Evolutionary conservation across 2,797 vertebrate species (phyloP).

Genomic region (Epinephelus coioides): DNA sequence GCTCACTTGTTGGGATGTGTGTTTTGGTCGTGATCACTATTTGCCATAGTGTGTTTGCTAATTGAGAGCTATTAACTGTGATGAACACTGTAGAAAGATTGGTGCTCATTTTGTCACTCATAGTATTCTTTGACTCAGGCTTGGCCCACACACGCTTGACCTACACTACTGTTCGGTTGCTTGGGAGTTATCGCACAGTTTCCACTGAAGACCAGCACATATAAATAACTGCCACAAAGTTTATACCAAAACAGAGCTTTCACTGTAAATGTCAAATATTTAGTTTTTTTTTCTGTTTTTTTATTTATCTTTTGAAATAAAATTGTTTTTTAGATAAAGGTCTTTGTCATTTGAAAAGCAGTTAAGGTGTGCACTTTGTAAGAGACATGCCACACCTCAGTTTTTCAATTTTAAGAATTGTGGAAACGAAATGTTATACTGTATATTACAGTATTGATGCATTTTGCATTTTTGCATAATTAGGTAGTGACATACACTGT

Average conservation of each 20-base stretch:
- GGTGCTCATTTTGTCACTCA: conserved; percentile 76
- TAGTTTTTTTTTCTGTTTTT: conserved; percentile 53
- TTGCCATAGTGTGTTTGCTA: conserved; percentile 63
- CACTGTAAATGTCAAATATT: conserved; percentile 66
- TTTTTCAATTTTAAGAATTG: conserved; percentile 51
- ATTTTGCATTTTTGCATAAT: conserved; percentile 49
- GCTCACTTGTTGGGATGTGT: conserved; percentile 66
- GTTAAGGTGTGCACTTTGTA: conserved; percentile 40
- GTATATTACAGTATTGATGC: conserved; percentile 74
- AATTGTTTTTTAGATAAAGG: conserved; percentile 75
- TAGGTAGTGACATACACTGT: conserved; percentile 28
- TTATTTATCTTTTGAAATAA: conserved; percentile 85
- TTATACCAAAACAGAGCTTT: conserved; percentile 46
- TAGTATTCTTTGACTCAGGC: conserved; percentile 62
- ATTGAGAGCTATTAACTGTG: conserved; percentile 67
- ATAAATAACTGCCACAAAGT: conserved; percentile 72
- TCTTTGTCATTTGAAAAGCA: conserved; percentile 69
- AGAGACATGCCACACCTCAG: conserved; percentile 18
- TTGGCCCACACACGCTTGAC: conserved; percentile 29
- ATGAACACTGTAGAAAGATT: conserved; percentile 73
- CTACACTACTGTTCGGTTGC: conserved; percentile 68
- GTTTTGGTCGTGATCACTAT: conserved; percentile 61
- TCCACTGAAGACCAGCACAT: conserved; percentile 72
- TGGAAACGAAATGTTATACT: conserved; percentile 59
- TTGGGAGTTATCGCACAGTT: conserved; percentile 65